Base-by-base conservation (phyloP, 1,140 invertebrate species). In the Episyrphus balteatus region DNA sequence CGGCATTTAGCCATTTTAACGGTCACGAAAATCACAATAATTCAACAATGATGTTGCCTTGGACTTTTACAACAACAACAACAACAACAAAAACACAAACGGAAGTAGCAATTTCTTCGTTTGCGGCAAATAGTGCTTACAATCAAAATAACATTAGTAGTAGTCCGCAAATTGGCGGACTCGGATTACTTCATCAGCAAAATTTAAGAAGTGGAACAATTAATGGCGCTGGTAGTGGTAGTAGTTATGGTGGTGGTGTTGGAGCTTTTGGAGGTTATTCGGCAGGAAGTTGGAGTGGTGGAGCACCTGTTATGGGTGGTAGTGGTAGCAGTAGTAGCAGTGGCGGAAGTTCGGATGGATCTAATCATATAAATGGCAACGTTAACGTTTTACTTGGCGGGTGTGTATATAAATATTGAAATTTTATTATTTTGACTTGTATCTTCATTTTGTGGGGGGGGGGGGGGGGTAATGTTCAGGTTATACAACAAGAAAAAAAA, bases 371-470 rank as follows among this genome's bases (percentile, higher is more conserved):
- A 49, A 75, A 78, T 65, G 75, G 75, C 52, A 75, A 75, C 52
- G 75, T 79, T 49, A 80, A 80, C 59, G 70, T 80, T 45, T 68
- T 79, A 51, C 70, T 81, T 42, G 77, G 76, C 68, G 77, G 77
- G 78, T 81, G 61, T 62, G 62, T 65, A 38, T 18, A 26, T 14
- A 10, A 47, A 40, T 19, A 32, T 30, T 18, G 3, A 26, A 26
- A 26, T 26, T 26, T 26, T 26, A 26, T 5, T 26, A 8, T 26
- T 26, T 26, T 26, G 21, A 8, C 3, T 26, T 26, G 21, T 26
- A 26, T 26, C 21, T 26, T 26, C 21, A 26, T 26, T 26, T n/a
- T n/a, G n/a, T n/a, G n/a, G n/a, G n/a, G 21, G 3, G 3, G 21
- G 3, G 21, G 3, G 8, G 21, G 3, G 21, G 8, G 21, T 26